Evolutionary conservation across 2,113 vertebrate species (phyloP).

Genomic region (Clarias magur): DNA sequence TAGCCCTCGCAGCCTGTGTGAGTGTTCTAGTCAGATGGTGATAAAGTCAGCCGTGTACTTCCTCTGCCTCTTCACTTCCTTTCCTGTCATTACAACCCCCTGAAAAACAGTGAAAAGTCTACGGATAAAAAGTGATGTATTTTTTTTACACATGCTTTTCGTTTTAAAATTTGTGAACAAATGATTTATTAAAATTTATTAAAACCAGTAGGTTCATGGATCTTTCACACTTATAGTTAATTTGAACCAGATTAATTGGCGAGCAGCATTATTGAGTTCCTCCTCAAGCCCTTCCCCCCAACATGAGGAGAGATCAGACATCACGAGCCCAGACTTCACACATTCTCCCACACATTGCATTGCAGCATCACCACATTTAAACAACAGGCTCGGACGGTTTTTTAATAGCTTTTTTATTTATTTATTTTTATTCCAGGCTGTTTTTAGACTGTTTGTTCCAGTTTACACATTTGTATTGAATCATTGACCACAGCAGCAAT

Average conservation of each 20-base stretch:
- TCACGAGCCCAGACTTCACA: constrained; percentile 4
- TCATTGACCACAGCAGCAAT: constrained; percentile 12
- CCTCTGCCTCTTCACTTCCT: constrained; percentile 41
- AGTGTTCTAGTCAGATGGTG: constrained; percentile 23
- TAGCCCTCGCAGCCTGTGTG: background rate
- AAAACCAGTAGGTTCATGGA: background rate
- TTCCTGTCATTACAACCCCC: constrained; percentile 30
- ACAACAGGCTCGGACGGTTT: constrained; percentile 13
- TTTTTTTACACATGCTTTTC: background rate
- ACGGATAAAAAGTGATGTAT: background rate
- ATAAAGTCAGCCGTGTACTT: constrained; percentile 40
- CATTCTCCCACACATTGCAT: constrained; percentile 36
- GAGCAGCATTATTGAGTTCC: background rate
- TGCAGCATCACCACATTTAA: background rate
- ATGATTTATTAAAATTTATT: background rate
- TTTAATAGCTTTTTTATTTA: background rate
- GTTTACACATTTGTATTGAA: constrained; percentile 2
- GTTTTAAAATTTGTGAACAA: background rate
- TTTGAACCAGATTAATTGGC: constrained; percentile 9
- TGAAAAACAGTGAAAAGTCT: background rate
- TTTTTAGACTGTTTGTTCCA: background rate
- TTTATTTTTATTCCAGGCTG: background rate
- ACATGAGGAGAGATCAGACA: constrained; percentile 17
- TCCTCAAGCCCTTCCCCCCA: constrained; percentile 5
- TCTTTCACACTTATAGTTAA: background rate